phyloP scores from a whole-genome alignment of 1,140 invertebrate species.

The Polypedilum vanderplanki region DNA sequence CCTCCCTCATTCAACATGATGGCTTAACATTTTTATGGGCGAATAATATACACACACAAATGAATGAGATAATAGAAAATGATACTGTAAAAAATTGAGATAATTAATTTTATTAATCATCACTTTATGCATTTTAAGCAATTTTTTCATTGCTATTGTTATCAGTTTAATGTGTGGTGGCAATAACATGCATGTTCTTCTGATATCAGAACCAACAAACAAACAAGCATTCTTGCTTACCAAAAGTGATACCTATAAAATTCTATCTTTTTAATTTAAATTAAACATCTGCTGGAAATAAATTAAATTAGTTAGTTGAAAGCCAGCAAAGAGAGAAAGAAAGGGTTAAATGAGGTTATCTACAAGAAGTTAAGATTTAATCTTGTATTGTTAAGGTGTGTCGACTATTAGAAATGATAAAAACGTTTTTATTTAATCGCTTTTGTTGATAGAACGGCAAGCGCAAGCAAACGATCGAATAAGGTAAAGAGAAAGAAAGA shows the following conservation, averaged over 20 bases:
- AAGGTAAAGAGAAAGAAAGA: neutral
- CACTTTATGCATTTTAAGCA: neutral
- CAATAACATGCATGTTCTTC: too few species aligned
- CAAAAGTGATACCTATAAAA: neutral
- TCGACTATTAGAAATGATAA: constrained; percentile 19
- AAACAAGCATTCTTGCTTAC: too few species aligned
- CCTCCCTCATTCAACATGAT: neutral
- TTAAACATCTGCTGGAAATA: neutral
- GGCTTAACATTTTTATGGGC: too few species aligned
- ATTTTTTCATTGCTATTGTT: neutral
- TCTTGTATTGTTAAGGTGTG: neutral
- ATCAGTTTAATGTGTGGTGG: too few species aligned
- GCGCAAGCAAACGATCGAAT: neutral
- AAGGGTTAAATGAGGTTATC: constrained; percentile 17
- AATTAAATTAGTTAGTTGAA: constrained; percentile 18
- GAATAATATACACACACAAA: too few species aligned
- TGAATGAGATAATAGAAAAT: neutral
- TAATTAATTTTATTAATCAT: constrained; percentile 27
- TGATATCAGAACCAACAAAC: too few species aligned
- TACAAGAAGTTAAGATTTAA: constrained; percentile 4
- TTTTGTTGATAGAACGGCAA: neutral
- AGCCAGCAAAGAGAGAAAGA: neutral
- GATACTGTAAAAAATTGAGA: constrained; percentile 26
- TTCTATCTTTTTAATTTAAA: constrained; percentile 8
- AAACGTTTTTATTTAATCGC: constrained; percentile 18